Percentiles rank a stretch among this genome's conserved stretches.
Evolutionary conservation across 2,888 invertebrate species (phyloP).

Genomic region (Synanthedon vespiformis): DNA sequence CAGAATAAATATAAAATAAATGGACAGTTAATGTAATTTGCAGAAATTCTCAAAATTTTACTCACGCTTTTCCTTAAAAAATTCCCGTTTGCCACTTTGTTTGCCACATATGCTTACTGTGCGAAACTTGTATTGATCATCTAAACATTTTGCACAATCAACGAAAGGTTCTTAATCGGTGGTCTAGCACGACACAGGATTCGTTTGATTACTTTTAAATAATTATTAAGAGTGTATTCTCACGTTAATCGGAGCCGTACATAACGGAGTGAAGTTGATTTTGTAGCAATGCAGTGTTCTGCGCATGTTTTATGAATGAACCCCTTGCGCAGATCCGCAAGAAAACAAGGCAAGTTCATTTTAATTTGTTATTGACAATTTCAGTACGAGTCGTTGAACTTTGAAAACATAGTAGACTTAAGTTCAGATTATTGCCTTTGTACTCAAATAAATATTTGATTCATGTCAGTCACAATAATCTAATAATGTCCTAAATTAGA

Average conservation of each 20-base stretch:
- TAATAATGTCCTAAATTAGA: neutral
- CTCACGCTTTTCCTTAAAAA: constrained; percentile 18
- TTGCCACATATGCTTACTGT: constrained; percentile 14
- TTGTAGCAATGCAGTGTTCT: constrained; percentile 65
- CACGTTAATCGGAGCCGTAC: neutral
- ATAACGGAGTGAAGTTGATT: constrained; percentile 48
- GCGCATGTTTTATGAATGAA: constrained; percentile 53
- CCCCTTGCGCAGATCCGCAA: constrained; percentile 50
- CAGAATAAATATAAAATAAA: too few relatives aligned
- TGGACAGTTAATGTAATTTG: too few relatives aligned
- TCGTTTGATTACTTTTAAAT: neutral
- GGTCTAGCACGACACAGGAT: neutral
- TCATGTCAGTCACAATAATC: neutral
- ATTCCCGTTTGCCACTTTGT: constrained; percentile 18
- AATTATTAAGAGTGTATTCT: neutral
- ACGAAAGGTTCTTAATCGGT: neutral
- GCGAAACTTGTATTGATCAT: constrained; percentile 18
- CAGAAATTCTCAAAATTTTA: neutral
- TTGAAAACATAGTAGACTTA: neutral
- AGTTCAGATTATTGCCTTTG: constrained; percentile 10
- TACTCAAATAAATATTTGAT: neutral
- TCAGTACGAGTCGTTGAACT: constrained; percentile 45
- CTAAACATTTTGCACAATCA: constrained; percentile 23
- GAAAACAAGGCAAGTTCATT: constrained; percentile 26
- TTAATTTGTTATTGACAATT: constrained; percentile 55